Conservation (phyloP, 1,140 invertebrate genomes). For the Physella acuta region DNA sequence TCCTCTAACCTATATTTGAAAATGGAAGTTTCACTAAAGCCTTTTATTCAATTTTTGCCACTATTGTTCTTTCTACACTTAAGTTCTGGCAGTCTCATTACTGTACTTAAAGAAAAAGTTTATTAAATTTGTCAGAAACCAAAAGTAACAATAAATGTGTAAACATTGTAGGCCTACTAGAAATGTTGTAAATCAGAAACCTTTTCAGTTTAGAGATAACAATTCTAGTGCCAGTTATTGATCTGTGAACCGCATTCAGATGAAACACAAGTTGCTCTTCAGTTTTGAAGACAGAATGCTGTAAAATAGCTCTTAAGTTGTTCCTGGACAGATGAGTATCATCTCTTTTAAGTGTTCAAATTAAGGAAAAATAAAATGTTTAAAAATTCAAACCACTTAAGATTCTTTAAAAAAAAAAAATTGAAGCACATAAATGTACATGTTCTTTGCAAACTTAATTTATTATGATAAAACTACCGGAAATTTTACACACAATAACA, state of each 20-base stretch:
- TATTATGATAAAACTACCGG: too few species aligned
- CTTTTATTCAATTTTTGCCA: not conserved
- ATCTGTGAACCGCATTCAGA: slow-evolving; percentile 35
- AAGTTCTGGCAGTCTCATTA: too few species aligned
- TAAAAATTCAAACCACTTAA: too few species aligned
- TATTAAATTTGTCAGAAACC: not conserved
- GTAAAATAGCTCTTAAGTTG: slow-evolving; percentile 45
- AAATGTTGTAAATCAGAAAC: slow-evolving; percentile 27
- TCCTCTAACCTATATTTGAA: slow-evolving; percentile 27
- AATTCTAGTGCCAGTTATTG: slow-evolving; percentile 50
- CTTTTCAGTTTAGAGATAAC: slow-evolving; percentile 54
- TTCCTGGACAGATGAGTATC: slow-evolving; percentile 21
- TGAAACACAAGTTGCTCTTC: slow-evolving; percentile 44
- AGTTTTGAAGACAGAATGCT: slow-evolving; percentile 44
- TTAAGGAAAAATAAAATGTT: not conserved
- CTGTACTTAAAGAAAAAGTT: not conserved
- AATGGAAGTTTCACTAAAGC: not conserved
- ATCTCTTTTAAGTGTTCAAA: slow-evolving; percentile 9
- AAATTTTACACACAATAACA: too few species aligned
- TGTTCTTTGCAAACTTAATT: too few species aligned
- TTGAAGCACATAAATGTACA: too few species aligned
- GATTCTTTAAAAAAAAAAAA: too few species aligned
- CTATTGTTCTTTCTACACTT: too few species aligned
- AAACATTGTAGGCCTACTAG: not conserved
- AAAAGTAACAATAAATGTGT: not conserved